Evolutionary conservation across 2,888 invertebrate species (phyloP), one percentile per base, ranked within the genome.

Genomic region (Odontothrips loti): DNA sequence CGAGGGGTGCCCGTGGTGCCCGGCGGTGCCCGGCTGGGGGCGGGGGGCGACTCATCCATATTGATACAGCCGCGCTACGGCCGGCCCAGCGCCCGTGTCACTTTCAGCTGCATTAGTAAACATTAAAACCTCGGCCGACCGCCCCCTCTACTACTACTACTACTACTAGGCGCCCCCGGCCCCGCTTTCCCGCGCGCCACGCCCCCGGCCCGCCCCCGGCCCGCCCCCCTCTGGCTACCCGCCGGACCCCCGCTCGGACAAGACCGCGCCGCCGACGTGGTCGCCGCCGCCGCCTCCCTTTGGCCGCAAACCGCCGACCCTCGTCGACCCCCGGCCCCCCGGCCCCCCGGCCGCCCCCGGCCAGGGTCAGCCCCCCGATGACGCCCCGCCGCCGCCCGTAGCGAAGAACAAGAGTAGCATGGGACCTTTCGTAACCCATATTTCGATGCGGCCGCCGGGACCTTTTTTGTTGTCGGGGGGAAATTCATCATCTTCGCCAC

Each of bases 41-140:
- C 68, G 0, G 34, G 34, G 34, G 34, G 34, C 34, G 27, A 27
- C 68, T 75, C 68, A 75, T 75, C 68, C 68, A 75, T 75, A 75
- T 75, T 75, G 68, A 75, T 75, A 75, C 68, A 23, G 11, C 68
- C 68, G 68, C 68, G 58, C 15, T n/a, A n/a, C 58, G 58, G 20
- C n/a, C 58, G 58, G 58, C 15, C 23, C 68, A 75, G 10, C 11
- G 68, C 27, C 68, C 68, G 68, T 75, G 68, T 75, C 68, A 75
- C 68, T 75, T 75, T 75, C 68, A 27, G 68, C 68, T 75, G 68
- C 68, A 75, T 75, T 75, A 75, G 68, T 75, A 75, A 75, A 75
- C 68, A 75, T 75, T 75, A 75, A 75, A 75, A 75, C 68, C 68
- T 75, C 68, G 23, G 68, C 2, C 68, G 68, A 27, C 68, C 68